Evolutionary conservation across 1,140 invertebrate genomes (phyloP), one percentile per base, ranked within the genome.

Genomic region (Solenopsis fugax): DNA sequence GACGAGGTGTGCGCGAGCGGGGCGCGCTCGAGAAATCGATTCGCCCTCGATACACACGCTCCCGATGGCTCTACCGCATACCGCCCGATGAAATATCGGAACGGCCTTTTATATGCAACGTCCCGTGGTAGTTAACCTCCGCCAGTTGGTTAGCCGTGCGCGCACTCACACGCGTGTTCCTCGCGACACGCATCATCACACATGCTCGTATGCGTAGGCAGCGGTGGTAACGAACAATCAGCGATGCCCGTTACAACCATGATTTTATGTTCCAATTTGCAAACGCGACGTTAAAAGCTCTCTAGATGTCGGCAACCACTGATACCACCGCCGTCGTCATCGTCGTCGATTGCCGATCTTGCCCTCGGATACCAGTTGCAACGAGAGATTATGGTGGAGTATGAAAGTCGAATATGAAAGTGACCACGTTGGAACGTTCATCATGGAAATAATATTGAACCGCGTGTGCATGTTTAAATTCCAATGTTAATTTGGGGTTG

Each of bases 201-300:
- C 62, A 58, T 73, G 72, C 85, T 16, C 85, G 76, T 73, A 85
- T 87, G 92, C 91, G 93, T 93, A 94, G 93, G 93, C 88, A 92
- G 90, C 77, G 52, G 62, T 82, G 88, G 91, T 93, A 94, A 93
- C 93, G 91, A 94, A 93, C 93, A 94, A 94, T 93, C 93, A 94
- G 81, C 91, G 91, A 78, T 72, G 87, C 90, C 91, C 90, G 87
- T 93, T 94, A 94, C 87, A 93, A 93, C 90, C 92, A 88, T 92
- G 93, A 93, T 93, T 94, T 94, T 93, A 94, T 93, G 93, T 94
- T 94, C 93, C 93, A 94, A 94, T 94, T 94, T 94, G 93, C 93
- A 94, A 94, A 93, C 92, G 90, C 89, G 91, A 94, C 92, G 90
- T 94, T 94, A 93, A 93, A 94, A 90, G 90, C 90, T 87, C 88